Evolutionary conservation across 2,888 invertebrate genomes (phyloP).

Genomic region (Melanargia galathea): DNA sequence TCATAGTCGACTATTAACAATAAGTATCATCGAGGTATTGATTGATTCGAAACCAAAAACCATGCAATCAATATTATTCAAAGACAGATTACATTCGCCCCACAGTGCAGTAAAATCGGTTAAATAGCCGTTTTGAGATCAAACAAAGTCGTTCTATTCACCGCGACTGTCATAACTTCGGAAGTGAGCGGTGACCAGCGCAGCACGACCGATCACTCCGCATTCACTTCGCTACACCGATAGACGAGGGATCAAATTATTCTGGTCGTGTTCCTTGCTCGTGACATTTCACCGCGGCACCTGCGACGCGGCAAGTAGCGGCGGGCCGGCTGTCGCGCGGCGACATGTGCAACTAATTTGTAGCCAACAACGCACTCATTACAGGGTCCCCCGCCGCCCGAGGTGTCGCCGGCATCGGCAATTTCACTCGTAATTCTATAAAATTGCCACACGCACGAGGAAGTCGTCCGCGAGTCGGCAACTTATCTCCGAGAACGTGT

Average conservation of each 20-base stretch:
- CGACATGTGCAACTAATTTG: constrained; percentile 81
- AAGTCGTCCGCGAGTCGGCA: constrained; percentile 54
- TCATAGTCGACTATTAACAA: too few species aligned
- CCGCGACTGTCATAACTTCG: constrained; percentile 18
- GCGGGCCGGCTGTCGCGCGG: constrained; percentile 68
- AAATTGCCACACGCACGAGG: constrained; percentile 69
- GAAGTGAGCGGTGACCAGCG: constrained; percentile 22
- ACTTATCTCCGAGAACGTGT: constrained; percentile 52
- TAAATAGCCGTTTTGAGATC: background rate
- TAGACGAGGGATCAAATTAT: constrained; percentile 37
- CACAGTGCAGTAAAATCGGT: background rate
- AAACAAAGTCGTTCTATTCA: background rate
- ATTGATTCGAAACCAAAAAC: too few species aligned
- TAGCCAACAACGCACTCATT: constrained; percentile 71
- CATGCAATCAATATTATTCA: too few species aligned
- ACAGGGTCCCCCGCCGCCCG: constrained; percentile 65
- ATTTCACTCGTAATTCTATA: constrained; percentile 73
- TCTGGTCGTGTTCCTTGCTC: constrained; percentile 38
- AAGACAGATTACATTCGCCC: too few species aligned
- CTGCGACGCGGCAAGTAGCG: constrained; percentile 61
- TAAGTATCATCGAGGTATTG: too few species aligned
- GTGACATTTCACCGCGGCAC: constrained; percentile 70
- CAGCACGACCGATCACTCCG: background rate
- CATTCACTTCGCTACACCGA: background rate
- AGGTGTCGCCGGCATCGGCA: constrained; percentile 72